Conservation (phyloP, 1,140 invertebrate genomes). For the Drosophila triauraria region DNA sequence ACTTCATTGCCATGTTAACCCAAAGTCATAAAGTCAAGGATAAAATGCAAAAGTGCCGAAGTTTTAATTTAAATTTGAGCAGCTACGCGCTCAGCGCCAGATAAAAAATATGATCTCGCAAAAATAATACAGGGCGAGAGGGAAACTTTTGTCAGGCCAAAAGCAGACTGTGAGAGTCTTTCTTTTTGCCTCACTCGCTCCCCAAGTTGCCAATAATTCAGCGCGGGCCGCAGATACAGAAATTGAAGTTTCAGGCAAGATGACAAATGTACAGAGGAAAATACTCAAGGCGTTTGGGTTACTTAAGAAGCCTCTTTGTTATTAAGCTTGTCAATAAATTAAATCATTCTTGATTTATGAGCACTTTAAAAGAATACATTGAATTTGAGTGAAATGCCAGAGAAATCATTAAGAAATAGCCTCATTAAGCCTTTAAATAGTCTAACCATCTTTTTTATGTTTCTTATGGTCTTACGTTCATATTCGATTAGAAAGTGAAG, state of each 20-base stretch:
- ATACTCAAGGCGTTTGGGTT: background rate
- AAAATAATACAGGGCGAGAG: slow-evolving; percentile 48
- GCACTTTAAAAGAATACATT: too few species aligned
- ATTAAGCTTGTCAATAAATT: too few species aligned
- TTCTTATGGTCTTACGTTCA: too few species aligned
- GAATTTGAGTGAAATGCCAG: background rate
- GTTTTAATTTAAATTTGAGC: slow-evolving; percentile 82
- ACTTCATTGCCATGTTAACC: slow-evolving; percentile 74
- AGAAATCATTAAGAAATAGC: background rate
- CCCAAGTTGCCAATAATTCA: slow-evolving; percentile 58
- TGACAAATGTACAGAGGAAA: slow-evolving; percentile 1
- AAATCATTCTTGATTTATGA: background rate
- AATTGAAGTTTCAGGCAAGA: slow-evolving; percentile 37
- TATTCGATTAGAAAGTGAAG: background rate
- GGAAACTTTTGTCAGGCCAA: slow-evolving; percentile 31
- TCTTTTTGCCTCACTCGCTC: slow-evolving; percentile 4
- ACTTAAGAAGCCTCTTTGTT: background rate
- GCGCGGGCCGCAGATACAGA: slow-evolving; percentile 16
- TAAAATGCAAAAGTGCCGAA: slow-evolving; percentile 80
- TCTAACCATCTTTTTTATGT: too few species aligned
- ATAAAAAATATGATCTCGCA: slow-evolving; percentile 51
- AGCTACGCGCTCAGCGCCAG: slow-evolving; percentile 27
- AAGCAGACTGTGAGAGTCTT: slow-evolving; percentile 22
- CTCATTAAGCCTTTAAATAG: background rate
- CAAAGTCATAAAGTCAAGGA: slow-evolving; percentile 79